Evolutionary conservation across 2,888 invertebrate species (phyloP), one percentile per base, ranked within the genome.

Genomic region (Leptinotarsa juncta): DNA sequence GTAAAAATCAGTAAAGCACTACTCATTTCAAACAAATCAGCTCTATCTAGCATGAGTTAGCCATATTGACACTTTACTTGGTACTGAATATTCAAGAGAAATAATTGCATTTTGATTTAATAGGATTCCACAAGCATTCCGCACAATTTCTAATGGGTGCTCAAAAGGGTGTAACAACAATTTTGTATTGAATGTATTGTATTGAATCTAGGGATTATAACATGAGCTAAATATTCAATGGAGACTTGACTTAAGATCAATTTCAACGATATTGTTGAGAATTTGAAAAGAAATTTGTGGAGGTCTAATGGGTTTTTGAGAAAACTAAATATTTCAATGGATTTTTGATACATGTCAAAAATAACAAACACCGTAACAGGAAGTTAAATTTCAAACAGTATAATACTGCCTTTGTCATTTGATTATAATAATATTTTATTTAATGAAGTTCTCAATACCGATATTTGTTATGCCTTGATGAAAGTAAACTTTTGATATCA

Each of bases 161-260:
- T 79, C 73, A 78, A 79, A 78, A 81, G 81, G 79, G 79, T 81
- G 77, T 79, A 78, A 71, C 71, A 32, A 62, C 78, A 78, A 76
- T 67, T 79, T 80, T 81, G 80, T 80, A 78, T n/a, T n/a, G n/a
- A n/a, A n/a, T n/a, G n/a, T n/a, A n/a, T 62, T 62, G 57, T 26
- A 42, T 18, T 62, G 80, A 80, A 81, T 81, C 80, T 82, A 75
- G 75, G 80, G 82, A 81, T 83, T 81, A 81, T 78, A 51, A 51
- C 81, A 83, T 82, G 83, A 78, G 69, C 65, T 23, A 70, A 50
- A 23, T 48, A 23, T 73, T 79, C 74, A 81, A 79, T 79, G 74
- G 79, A 78, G 74, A 76, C 76, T 72, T n/a, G 42, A 20, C 55
- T 69, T 50, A 18, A 72, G 74, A 76, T 79, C 74, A 73, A 75